These are phyloP conservation scores for Melikaiella ostensackeni DNA, from an alignment of 2,888 invertebrate species.

Conservation along the genomic window DNA sequence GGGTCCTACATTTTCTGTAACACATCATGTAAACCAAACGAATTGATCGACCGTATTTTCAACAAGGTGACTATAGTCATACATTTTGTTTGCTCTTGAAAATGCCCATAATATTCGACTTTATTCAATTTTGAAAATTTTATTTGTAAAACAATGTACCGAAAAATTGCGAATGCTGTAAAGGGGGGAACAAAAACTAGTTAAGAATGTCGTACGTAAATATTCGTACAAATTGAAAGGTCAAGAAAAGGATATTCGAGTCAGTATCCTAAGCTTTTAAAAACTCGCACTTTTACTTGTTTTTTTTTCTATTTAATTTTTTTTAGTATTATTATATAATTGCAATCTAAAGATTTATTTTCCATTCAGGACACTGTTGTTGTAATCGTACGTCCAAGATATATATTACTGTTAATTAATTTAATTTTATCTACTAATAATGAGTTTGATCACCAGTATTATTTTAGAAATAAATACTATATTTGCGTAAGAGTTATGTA, in stretches of 20 bases:
- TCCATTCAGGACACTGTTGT: background rate
- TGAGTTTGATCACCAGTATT: slow-evolving; percentile 28
- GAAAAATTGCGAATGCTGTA: slow-evolving; percentile 1
- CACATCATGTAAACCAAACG: slow-evolving; percentile 22
- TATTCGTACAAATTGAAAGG: background rate
- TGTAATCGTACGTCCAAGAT: slow-evolving; percentile 21
- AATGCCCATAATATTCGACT: background rate
- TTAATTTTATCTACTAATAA: slow-evolving; percentile 15
- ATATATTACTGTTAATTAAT: slow-evolving; percentile 29
- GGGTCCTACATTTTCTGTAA: slow-evolving; percentile 29
- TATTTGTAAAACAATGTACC: background rate
- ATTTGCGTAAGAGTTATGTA: slow-evolving; percentile 1
- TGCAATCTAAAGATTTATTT: background rate
- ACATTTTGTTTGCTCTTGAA: background rate
- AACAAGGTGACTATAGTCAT: background rate
- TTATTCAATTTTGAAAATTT: background rate
- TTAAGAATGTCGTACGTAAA: slow-evolving; percentile 6
- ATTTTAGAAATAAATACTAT: slow-evolving; percentile 1
- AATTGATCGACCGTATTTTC: slow-evolving; percentile 30
- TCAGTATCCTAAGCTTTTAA: background rate
- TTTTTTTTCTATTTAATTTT: background rate
- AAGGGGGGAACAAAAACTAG: background rate
- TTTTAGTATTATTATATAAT: background rate
- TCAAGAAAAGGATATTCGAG: background rate
- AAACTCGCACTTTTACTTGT: background rate